Base-by-base conservation (phyloP, 2,888 invertebrate species). In the Pardosa pseudoannulata region DNA sequence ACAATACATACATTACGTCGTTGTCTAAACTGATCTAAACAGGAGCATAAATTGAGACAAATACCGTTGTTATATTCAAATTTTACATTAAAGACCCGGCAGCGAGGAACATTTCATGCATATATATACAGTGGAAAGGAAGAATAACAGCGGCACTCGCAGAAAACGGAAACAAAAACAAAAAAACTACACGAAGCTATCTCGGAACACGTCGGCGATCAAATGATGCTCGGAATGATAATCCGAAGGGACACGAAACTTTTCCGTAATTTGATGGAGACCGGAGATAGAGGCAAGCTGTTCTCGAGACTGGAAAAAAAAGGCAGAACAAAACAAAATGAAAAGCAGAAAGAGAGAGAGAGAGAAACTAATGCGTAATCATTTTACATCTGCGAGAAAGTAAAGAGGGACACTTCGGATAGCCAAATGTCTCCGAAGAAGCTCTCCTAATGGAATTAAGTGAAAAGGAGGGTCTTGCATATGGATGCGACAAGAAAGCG, bases 191-290 rank as follows among this genome's bases (percentile, higher is more conserved):
- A 11, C 2, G 23, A 11, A 19, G 56, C 1, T 3, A 56, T n/a
- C n/a, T n/a, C n/a, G 23, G 11, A 27, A 62, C 28, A 28, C 28
- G 50, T 32, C 68, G 76, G 71, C 64, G 46, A 71, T 27, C 82
- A 82, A 82, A 76, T 71, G 82, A 82, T 82, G 74, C 80, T 67
- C 32, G 46, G 79, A 70, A 65, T 80, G 80, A 74, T 81, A 81
- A 81, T 74, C 72, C 80, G 62, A 81, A 65, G 62, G 62, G 80
- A 81, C 80, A 74, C 29, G 50, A 31, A 81, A 81, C 68, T 41
- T 72, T 68, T 71, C 71, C 27, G 75, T 82, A 82, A 82, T 82
- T 82, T 82, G 82, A 82, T 82, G 82, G 82, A 82, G 82, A 82
- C 76, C 82, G 71, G 62, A 65, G 46, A 82, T 65, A 16, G 70